phyloP scores from a whole-genome alignment of 2,888 invertebrate genomes.

The Scotopteryx bipunctaria region DNA sequence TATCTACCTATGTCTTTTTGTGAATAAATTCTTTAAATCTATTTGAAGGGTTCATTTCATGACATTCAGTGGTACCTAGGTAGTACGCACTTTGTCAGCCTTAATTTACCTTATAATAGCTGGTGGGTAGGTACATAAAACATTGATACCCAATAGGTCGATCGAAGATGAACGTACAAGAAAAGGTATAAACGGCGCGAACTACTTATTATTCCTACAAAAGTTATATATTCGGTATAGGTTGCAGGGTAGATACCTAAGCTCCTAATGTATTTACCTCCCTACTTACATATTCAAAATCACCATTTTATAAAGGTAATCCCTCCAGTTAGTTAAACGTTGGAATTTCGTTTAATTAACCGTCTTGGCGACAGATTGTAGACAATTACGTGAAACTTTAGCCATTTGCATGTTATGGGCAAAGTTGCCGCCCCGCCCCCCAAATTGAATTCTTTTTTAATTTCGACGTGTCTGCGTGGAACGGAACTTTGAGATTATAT shows the following conservation, averaged over 20 bases:
- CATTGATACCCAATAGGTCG: neutral
- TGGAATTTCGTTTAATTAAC: slow-evolving; percentile 59
- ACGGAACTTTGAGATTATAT: slow-evolving; percentile 27
- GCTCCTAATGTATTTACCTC: no score
- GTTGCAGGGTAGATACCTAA: no score
- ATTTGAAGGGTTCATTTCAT: no score
- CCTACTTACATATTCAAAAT: neutral
- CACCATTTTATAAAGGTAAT: slow-evolving; percentile 20
- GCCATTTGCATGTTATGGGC: slow-evolving; percentile 78
- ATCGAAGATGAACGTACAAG: no score
- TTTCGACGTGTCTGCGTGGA: slow-evolving; percentile 51
- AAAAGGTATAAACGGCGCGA: no score
- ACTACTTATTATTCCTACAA: no score
- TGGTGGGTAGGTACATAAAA: neutral
- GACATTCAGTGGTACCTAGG: no score
- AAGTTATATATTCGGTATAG: no score
- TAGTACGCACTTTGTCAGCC: no score
- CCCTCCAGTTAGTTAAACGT: slow-evolving; percentile 40
- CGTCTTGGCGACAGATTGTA: slow-evolving; percentile 56
- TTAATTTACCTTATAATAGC: no score
- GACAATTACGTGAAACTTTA: slow-evolving; percentile 68
- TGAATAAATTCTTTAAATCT: no score
- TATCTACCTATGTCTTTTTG: no score
- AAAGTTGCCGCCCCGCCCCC: slow-evolving; percentile 56
- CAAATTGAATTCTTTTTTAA: slow-evolving; percentile 68